Evolutionary conservation across 2,888 invertebrate genomes (phyloP), one percentile per base, ranked within the genome.

Genomic region (Cosmopolites sordidus): DNA sequence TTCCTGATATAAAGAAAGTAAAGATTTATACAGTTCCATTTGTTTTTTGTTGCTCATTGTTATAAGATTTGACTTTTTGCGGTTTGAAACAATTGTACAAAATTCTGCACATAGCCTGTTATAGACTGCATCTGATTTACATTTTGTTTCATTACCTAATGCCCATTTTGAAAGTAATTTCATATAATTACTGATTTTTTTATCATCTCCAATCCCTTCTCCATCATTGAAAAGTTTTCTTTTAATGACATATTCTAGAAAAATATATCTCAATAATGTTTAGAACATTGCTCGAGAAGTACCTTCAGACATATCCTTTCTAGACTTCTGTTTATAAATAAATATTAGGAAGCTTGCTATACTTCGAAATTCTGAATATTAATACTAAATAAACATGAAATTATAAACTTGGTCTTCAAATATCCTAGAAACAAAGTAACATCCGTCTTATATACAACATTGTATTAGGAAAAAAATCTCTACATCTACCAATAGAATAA

Each of bases 141-240:
- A 94, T 95, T 67, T 89, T 89, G 52, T 6, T 17, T 45, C 45
- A 12, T 44, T 72, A 43, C 79, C 79, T 64, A 83, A 84, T 49
- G 84, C 83, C 87, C 88, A 90, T 74, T 89, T 90, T 43, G 87
- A 83, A 54, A 90, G 81, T 11, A 87, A 86, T 75, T 92, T 93
- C 9, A 94, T 74, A n/a, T 96, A 76, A 49, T 87, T 84, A 69
- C 90, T 92, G 15, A 97, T 78, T 54, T 94, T 78, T 53, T 95
- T 81, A 69, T 98, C 97, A 69, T 98, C 97, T 14, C 95, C 96
- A 6, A 91, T 92, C 5, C 97, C 97, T 78, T 98, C 97, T n/a
- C 97, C 97, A 71, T 98, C 98, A 64, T 97, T 92, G 18, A 97
- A 75, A 30, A 98, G 77, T 60, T 95, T 83, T 61, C 94, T 81